phyloP scores from a whole-genome alignment of 2,113 vertebrate genomes.

The Protobothrops mucrosquamatus region DNA sequence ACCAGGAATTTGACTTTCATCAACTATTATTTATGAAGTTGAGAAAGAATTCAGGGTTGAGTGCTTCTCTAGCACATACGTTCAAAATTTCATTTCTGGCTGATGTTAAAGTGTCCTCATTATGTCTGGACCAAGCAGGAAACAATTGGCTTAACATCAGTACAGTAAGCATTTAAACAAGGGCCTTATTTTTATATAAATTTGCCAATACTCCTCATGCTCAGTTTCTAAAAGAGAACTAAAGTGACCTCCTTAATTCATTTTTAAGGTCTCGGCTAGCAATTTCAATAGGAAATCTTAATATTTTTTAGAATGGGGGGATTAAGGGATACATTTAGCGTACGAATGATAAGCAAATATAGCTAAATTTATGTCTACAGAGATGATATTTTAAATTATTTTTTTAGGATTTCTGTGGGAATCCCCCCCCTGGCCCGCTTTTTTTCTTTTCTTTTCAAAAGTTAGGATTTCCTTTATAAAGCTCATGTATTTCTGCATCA shows the following conservation, averaged over 20 bases:
- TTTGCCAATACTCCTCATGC: not conserved
- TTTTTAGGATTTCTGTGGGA: not conserved
- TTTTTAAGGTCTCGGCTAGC: not conserved
- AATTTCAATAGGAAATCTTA: not conserved
- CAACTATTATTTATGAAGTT: not conserved
- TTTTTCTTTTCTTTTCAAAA: not conserved
- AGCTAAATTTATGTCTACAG: not conserved
- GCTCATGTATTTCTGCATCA: not conserved
- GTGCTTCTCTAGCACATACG: not conserved
- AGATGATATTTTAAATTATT: not conserved
- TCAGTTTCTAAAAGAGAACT: not conserved
- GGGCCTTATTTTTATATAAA: not conserved
- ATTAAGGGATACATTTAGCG: not conserved
- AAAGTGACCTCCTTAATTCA: not conserved
- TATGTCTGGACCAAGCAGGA: not conserved
- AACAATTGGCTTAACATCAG: not conserved
- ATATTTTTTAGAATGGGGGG: not conserved
- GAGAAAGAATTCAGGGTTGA: not conserved
- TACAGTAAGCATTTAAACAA: not conserved
- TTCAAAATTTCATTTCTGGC: not conserved
- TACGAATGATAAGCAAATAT: not conserved
- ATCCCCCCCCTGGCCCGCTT: not conserved
- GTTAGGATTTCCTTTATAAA: not conserved
- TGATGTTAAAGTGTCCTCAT: not conserved
- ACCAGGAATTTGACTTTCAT: not conserved